Evolutionary conservation across 2,797 vertebrate species (phyloP), one percentile per base, ranked within the genome.

Genomic region (Myotis pilosus): DNA sequence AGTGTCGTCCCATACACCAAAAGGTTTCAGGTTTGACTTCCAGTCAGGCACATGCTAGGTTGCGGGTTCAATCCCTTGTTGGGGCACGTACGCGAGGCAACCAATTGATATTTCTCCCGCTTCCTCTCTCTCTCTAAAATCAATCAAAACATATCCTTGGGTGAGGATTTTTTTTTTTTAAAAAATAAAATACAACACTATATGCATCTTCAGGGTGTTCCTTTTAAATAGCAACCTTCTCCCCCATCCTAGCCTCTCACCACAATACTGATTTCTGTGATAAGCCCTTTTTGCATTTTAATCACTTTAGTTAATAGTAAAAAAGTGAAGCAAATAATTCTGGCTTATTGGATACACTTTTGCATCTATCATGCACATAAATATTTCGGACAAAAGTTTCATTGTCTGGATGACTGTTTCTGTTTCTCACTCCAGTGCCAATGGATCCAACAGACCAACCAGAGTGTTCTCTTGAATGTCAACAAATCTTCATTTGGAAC

Each of bases 401-500:
- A 71, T 28, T 83, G n/a, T 83, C 55, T 44, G 1, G 22, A 25
- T 47, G 44, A 76, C 85, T 87, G 76, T 86, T 88, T 85, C 79
- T 88, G 82, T 89, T 76, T 94, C 91, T 92, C 71, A 90, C 28
- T 55, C 17, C 16, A 83, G 51, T 19, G 72, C 28, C 10, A n/a
- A 81, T 33, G 49, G n/a, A 30, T 22, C n/a, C 33, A 74, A 85
- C 0, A 84, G 66, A 69, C 36, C 88, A 62, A 89, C 30, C 23
- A 41, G 4, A 17, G 38, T 71, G 33, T 66, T 71, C 55, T 95
- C 97, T 92, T 96, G 88, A 97, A 97, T 90, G 91, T 96, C 87
- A 95, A 83, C 57, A 79, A 96, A 82, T 93, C 87, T 84, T 88
- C 36, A 64, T 62, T 64, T 89, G 93, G 68, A 96, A 96, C 69